Evolutionary conservation across 2,113 vertebrate species (phyloP).

Genomic region (Conger conger): DNA sequence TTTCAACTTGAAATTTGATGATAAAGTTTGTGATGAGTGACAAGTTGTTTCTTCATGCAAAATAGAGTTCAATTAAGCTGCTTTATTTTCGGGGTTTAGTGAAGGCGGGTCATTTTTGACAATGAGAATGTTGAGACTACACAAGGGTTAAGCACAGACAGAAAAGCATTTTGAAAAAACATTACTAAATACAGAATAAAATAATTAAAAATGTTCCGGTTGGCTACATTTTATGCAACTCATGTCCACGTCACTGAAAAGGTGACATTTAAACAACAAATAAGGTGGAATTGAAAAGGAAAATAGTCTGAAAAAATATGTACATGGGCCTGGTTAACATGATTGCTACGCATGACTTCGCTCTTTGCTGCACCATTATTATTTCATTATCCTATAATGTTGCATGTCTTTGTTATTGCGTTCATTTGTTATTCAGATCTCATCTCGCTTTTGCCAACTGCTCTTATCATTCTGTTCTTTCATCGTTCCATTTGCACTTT

Average conservation of each 20-base stretch:
- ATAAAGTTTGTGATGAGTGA: too few relatives aligned
- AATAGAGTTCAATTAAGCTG: too few relatives aligned
- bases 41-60: too few relatives aligned
- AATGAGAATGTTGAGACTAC: too few relatives aligned
- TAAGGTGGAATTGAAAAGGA: background rate
- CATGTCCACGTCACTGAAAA: background rate
- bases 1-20: too few relatives aligned
- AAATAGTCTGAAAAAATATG: background rate
- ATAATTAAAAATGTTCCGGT: background rate
- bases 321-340: background rate
- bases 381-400: background rate
- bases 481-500: slow-evolving; percentile 14
- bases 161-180: background rate
- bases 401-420: background rate
- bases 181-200: background rate
- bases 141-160: background rate
- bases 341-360: background rate
- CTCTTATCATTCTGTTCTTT: background rate
- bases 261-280: background rate
- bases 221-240: background rate
- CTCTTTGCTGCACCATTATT: background rate
- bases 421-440: background rate
- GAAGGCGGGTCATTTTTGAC: too few relatives aligned
- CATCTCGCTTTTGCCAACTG: background rate
- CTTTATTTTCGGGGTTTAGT: too few relatives aligned